Base-by-base conservation (phyloP, 1,140 invertebrate genomes). In the Heliconius nattereri region DNA sequence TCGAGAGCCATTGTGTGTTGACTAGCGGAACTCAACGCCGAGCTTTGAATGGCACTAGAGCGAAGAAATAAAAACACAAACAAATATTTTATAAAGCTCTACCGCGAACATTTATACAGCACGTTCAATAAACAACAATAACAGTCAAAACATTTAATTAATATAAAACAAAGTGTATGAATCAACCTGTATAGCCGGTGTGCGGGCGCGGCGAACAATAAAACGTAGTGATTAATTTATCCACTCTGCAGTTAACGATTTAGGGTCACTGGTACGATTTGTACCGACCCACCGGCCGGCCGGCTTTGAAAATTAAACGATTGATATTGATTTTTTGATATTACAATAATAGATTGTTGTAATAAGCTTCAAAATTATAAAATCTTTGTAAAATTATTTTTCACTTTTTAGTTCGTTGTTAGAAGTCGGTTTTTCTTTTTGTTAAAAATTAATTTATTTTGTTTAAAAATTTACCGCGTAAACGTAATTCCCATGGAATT, bases 211-310 rank as follows among this genome's bases (percentile, higher is more conserved):
- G 83, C 84, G 78, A 86, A 91, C 90, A 91, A 91, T 91, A 90
- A 91, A 91, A 87, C 88, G 83, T 75, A 82, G 87, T 90, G 90
- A 91, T 91, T 90, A 91, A 91, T 91, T 91, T 86, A 86, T 82
- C 86, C 83, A 82, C 84, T 85, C 86, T 73, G 77, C 77, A 57
- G 76, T 87, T 91, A 91, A 91, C 90, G 90, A 89, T 91, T 88
- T 83, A 86, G 89, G 87, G 85, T 87, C 89, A 88, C 83, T 79
- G 71, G 78, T 80, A 84, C 82, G 80, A 86, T 86, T 85, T 85
- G 85, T 87, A 80, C 76, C 81, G 84, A 85, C 87, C 86, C 84
- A 87, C n/a, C n/a, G n/a, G n/a, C 88, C 87, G 82, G 85, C 81
- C 84, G 26, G 60, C 60, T 66, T 66, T 66, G 60, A 66, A 6